Evolutionary conservation across 2,888 invertebrate genomes (phyloP).

Genomic region (Acleris holmiana): DNA sequence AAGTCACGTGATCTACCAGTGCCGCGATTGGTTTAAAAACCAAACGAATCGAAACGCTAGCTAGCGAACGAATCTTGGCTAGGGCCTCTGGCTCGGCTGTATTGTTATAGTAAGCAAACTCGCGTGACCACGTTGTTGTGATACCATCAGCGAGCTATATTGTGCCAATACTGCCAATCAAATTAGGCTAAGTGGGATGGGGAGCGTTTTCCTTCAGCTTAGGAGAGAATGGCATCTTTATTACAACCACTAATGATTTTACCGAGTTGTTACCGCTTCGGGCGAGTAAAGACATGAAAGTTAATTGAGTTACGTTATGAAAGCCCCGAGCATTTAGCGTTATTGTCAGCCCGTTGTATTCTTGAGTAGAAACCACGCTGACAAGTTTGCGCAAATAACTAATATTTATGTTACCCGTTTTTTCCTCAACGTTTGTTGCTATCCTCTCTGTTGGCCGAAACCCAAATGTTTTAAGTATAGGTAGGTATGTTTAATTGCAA

Average conservation of each 20-base stretch:
- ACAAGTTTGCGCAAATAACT: constrained; percentile 25
- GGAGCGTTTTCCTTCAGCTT: constrained; percentile 42
- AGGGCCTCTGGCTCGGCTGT: no score
- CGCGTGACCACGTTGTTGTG: constrained; percentile 42
- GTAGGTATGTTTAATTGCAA: constrained; percentile 47
- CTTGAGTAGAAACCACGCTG: constrained; percentile 20
- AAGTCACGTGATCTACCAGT: no score
- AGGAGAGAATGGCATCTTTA: constrained; percentile 40
- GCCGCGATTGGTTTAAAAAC: no score
- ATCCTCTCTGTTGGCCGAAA: constrained; percentile 48
- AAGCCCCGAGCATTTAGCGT: constrained; percentile 15
- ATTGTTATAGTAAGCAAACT: constrained; percentile 31
- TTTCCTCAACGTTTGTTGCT: constrained; percentile 37
- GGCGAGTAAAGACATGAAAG: constrained; percentile 32
- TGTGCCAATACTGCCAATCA: constrained; percentile 44
- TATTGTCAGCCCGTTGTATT: constrained; percentile 20
- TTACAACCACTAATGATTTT: constrained; percentile 38
- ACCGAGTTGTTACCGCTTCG: constrained; percentile 30
- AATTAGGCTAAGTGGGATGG: constrained; percentile 53
- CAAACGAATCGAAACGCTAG: no score
- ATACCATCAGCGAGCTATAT: constrained; percentile 39
- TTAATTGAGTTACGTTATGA: constrained; percentile 31
- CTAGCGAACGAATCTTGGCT: no score
- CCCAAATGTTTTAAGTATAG: constrained; percentile 55
- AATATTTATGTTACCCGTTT: constrained; percentile 50